Percentiles rank a stretch among this genome's conserved stretches.
Conservation (phyloP, 2,797 vertebrate genomes). For the Coendou prehensilis region DNA sequence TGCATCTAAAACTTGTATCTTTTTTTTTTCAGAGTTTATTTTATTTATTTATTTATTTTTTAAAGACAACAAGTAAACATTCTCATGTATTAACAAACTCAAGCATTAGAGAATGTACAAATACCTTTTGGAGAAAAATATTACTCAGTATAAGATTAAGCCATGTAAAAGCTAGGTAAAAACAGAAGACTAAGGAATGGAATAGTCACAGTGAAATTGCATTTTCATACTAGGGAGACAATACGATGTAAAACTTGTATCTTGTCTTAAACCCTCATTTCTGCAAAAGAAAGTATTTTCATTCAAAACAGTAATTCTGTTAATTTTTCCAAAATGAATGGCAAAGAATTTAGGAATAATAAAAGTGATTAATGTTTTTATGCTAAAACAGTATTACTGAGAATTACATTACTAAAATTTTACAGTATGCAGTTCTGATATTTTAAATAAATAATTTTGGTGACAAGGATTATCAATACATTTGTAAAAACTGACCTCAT, state of each 20-base stretch:
- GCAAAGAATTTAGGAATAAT: slow-evolving; percentile 57
- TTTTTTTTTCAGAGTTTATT: background rate
- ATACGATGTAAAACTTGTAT: background rate
- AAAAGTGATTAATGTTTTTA: slow-evolving; percentile 51
- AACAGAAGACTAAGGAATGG: no score
- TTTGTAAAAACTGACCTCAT: slow-evolving; percentile 91
- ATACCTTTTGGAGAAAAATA: no score
- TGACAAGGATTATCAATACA: slow-evolving; percentile 28
- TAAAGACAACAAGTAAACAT: no score
- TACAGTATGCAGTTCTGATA: slow-evolving; percentile 48
- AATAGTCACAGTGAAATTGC: no score
- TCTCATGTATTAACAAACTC: no score
- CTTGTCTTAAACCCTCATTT: slow-evolving; percentile 48
- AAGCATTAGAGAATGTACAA: no score
- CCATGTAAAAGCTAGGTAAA: no score
- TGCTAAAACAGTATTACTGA: background rate
- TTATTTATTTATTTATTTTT: no score
- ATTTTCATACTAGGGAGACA: no score
- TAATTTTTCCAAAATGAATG: slow-evolving; percentile 64
- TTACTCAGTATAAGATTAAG: no score
- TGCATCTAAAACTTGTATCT: background rate
- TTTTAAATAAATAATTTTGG: slow-evolving; percentile 52
- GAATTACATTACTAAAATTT: slow-evolving; percentile 41
- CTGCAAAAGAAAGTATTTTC: slow-evolving; percentile 48
- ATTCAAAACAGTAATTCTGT: slow-evolving; percentile 26